Evolutionary conservation across 2,888 invertebrate genomes (phyloP), one percentile per base, ranked within the genome.

Genomic region (Abrostola tripartita): DNA sequence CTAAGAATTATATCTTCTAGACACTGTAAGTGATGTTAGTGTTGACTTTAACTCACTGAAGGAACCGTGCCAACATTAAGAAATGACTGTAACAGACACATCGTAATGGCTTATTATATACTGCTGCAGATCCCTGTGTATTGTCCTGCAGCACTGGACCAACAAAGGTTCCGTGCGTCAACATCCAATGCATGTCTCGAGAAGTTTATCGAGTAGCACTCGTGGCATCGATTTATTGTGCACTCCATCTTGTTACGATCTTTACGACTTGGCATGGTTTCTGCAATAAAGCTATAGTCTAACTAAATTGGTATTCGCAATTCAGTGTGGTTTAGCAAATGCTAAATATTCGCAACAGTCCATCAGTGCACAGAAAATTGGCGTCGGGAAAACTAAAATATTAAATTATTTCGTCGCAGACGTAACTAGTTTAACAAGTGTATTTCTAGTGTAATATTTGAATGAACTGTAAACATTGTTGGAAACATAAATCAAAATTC

Each of bases 211-310:
- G 70, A 69, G 65, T 61, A 65, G 60, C 62, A 67, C 68, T 66
- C 75, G 73, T 70, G 52, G 63, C 57, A 72, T 71, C 62, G 68
- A 82, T 79, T 79, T 80, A 81, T 75, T 57, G 64, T 74, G 47
- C 70, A 67, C 68, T 70, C 68, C 66, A 77, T 79, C 74, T 79
- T 77, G 80, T 79, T 77, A 77, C 81, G 67, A 79, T 86, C 82
- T 90, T 89, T 89, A 90, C 78, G 91, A 89, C 85, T 90, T 90
- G 90, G 90, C 91, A 90, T 81, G 81, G 70, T 66, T 77, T 71
- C 79, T 78, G 82, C 82, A 74, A 81, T 85, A 82, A 84, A 78
- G 79, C 78, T 71, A 74, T 80, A 79, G 68, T 60, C 68, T 66
- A 64, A 77, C 71, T 78, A 77, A 75, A 83, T 82, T 81, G 50